A percentile compares a stretch with the other conserved stretches of the same genome.
Conservation (phyloP, 1,140 invertebrate species). For the Coenobita brevimanus region DNA sequence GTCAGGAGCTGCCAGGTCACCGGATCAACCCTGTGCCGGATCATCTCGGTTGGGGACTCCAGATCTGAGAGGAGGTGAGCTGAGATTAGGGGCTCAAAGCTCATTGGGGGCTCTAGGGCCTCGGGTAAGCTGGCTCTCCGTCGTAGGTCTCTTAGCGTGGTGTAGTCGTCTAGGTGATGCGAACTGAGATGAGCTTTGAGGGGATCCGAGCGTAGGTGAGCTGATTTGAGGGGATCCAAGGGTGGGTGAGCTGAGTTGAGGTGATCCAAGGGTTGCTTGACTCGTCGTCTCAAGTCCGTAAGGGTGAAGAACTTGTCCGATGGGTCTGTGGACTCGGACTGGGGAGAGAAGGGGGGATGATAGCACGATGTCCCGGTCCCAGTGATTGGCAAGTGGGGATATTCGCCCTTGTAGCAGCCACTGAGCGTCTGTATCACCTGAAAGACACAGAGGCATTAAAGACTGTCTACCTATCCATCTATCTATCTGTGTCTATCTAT, state of each 20-base stretch:
- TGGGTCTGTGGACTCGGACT: constrained; percentile 29
- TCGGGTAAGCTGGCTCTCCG: not conserved
- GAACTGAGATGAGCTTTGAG: too few species aligned
- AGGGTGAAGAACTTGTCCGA: not conserved
- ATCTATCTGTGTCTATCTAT: too few species aligned
- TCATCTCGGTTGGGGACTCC: not conserved
- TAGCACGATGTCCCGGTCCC: not conserved
- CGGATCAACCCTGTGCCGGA: too few species aligned
- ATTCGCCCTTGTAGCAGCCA: constrained; percentile 54
- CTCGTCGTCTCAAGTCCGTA: not conserved
- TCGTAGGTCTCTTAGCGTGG: too few species aligned
- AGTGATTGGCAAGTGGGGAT: constrained; percentile 52
- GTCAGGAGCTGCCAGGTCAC: too few species aligned
- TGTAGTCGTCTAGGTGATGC: too few species aligned
- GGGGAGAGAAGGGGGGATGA: not conserved
- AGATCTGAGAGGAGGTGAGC: too few species aligned
- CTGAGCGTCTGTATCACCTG: constrained; percentile 57
- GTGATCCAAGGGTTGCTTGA: too few species aligned
- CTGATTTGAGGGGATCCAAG: too few species aligned
- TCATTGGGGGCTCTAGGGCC: constrained; percentile 24
- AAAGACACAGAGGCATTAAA: not conserved
- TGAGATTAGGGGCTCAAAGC: not conserved
- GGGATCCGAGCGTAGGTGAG: too few species aligned
- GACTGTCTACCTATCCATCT: not conserved
- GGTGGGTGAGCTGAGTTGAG: too few species aligned